A percentile compares a stretch with the other conserved stretches of the same genome.
Conservation (phyloP, 2,797 vertebrate species). For the Macrochelys suwanniensis region DNA sequence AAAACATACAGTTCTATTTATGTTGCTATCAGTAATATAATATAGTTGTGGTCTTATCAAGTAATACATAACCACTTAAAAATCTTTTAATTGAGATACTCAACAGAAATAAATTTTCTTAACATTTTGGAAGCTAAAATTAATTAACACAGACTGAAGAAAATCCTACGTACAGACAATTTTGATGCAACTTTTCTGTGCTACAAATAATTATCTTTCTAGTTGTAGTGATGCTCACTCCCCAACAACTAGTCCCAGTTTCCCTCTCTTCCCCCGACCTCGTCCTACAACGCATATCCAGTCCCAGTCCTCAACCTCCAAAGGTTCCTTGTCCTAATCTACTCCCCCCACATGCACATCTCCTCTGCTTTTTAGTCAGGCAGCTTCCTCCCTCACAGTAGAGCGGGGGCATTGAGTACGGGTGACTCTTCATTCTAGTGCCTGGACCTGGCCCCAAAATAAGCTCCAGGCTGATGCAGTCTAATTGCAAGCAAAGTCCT, state of each 20-base stretch:
- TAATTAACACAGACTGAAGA: neutral
- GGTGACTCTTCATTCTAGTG: neutral
- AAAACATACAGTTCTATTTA: neutral
- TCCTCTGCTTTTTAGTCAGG: neutral
- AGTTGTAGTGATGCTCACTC: neutral
- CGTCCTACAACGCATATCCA: neutral
- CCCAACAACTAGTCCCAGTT: neutral
- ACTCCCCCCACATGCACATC: neutral
- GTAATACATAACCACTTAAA: neutral
- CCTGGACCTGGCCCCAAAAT: neutral
- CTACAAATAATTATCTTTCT: constrained; percentile 22
- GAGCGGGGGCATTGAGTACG: neutral
- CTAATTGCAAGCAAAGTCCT: neutral
- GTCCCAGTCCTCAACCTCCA: neutral
- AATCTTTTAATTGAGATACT: neutral
- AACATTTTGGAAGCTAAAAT: neutral
- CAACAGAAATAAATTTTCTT: neutral
- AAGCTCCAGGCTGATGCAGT: neutral
- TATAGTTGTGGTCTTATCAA: neutral
- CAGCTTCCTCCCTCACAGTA: neutral
- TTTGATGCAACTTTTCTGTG: neutral
- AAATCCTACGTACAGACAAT: neutral
- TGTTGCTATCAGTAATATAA: neutral
- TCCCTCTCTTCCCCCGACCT: neutral
- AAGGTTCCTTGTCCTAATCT: neutral